These are phyloP conservation scores for Watsonalla binaria DNA, from an alignment of 2,888 invertebrate species.

Conservation along the genomic window DNA sequence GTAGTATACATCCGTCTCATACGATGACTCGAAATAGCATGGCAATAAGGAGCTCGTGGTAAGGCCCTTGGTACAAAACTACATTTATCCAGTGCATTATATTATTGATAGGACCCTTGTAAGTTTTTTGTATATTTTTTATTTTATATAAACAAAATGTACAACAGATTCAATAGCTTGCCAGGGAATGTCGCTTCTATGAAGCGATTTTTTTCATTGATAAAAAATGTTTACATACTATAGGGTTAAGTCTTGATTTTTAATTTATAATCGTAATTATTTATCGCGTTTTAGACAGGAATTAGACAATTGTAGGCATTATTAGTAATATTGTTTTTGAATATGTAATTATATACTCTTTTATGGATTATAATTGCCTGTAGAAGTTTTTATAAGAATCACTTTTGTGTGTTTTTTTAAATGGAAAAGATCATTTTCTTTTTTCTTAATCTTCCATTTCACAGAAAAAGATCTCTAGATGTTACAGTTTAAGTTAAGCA, in stretches of 20 bases:
- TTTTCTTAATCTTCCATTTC: constrained; percentile 41
- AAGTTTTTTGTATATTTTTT: constrained; percentile 67
- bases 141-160: constrained; percentile 51
- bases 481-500: constrained; percentile 48
- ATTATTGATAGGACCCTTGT: constrained; percentile 60
- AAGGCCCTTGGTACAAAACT: constrained; percentile 52
- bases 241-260: constrained; percentile 14
- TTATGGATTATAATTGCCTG: constrained; percentile 41
- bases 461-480: constrained; percentile 59
- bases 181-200: constrained; percentile 65
- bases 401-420: constrained; percentile 40
- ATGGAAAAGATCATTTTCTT: constrained; percentile 30
- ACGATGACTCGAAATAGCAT: no score
- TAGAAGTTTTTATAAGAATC: constrained; percentile 42
- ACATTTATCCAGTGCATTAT: constrained; percentile 71
- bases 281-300: constrained; percentile 45
- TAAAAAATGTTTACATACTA: constrained; percentile 20
- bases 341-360: constrained; percentile 20
- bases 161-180: constrained; percentile 53
- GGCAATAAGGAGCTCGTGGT: no score
- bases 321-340: constrained; percentile 47
- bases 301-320: constrained; percentile 58
- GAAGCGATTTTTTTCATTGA: constrained; percentile 46
- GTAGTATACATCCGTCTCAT: no score
- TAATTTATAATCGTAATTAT: constrained; percentile 46